Evolutionary conservation across 2,888 invertebrate species (phyloP), one percentile per base, ranked within the genome.

Genomic region (Biston betularia): DNA sequence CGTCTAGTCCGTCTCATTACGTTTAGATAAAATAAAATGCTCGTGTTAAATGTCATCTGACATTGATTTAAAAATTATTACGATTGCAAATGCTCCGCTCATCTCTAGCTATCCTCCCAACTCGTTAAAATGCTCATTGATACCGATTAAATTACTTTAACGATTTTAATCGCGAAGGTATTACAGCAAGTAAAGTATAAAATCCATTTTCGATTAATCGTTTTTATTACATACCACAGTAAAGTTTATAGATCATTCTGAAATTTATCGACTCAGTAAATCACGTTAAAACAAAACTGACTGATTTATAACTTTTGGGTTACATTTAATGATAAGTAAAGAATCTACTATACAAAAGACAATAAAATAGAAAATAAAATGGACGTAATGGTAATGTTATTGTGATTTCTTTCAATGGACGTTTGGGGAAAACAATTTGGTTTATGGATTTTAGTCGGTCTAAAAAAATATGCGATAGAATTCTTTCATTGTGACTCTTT

Each of bases 301-400:
- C 56, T 75, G 79, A 79, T 79, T 78, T 76, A 79, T 76, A 54
- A n/a, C 49, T 52, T 65, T 65, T 8, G 38, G n/a, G 38, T 53
- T 53, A 62, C 71, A 72, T 73, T 75, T 80, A 83, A 80, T 78
- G 79, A 81, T 80, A 77, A 65, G 78, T 78, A 75, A 77, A 65
- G 69, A 72, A 38, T 38, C 9, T 38, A 38, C 0, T 38, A 72
- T 65, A 77, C 75, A 77, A 80, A 79, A 70, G 69, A 73, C 70
- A 69, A 79, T 78, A 74, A 71, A 44, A 74, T 63, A 53, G 76
- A 79, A n/a, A n/a, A n/a, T n/a, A n/a, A n/a, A n/a, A n/a, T n/a
- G 77, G 75, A 62, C 48, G 44, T 65, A 44, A 70, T 65, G 67
- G 63, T 74, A 65, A 46, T 46, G 24, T 56, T 56, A 44, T 57